A percentile compares a stretch with the other conserved stretches of the same genome.
Conservation (phyloP, 1,140 invertebrate genomes). For the Hetaerina americana region DNA sequence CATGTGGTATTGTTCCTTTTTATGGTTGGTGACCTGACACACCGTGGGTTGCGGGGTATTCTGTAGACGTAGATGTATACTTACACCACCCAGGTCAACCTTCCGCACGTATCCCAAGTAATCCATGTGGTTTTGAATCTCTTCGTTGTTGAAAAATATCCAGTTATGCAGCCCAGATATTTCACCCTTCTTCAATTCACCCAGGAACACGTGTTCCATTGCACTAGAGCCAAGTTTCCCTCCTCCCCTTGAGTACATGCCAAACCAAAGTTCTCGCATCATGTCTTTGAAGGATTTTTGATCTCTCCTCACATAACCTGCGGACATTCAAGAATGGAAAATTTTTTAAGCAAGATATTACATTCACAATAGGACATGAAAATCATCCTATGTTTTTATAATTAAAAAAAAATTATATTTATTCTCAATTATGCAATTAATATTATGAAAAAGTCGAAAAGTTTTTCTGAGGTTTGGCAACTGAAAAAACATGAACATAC, state of each 20-base stretch:
- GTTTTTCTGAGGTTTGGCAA: no score
- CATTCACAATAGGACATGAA: no score
- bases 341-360: no score
- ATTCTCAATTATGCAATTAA: no score
- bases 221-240: conserved; percentile 65
- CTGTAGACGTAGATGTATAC: no score
- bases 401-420: no score
- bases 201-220: conserved; percentile 78
- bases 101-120: conserved; percentile 71
- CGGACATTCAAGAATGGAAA: background rate
- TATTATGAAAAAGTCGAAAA: no score
- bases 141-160: conserved; percentile 69
- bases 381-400: no score
- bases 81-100: conserved; percentile 53
- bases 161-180: conserved; percentile 77
- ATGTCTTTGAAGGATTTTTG: conserved; percentile 50
- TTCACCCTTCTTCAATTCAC: conserved; percentile 63
- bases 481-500: no score
- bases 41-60: no score
- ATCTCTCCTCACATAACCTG: conserved; percentile 21
- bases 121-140: conserved; percentile 42
- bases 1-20: no score
- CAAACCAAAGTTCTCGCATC: conserved; percentile 66
- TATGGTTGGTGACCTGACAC: no score
- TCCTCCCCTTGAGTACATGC: conserved; percentile 60